phyloP scores from a whole-genome alignment of 2,888 invertebrate species.

The Drosophila emarginata region DNA sequence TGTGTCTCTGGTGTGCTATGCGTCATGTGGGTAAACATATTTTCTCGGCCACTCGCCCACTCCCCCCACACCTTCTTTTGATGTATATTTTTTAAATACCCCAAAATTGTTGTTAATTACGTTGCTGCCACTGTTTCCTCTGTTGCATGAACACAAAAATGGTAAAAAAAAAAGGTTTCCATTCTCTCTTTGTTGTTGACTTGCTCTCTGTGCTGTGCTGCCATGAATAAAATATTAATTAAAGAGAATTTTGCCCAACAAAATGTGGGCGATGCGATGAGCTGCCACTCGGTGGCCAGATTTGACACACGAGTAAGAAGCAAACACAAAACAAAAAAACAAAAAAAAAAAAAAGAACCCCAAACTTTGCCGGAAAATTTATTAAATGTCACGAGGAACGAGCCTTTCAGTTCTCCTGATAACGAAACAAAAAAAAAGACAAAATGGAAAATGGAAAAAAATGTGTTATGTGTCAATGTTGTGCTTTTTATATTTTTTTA shows the following conservation, averaged over 20 bases:
- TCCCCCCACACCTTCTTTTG: constrained; percentile 16
- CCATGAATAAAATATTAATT: constrained; percentile 72
- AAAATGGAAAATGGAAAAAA: not conserved
- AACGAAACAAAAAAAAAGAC: constrained; percentile 3
- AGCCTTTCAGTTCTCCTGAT: not conserved
- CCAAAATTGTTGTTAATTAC: constrained; percentile 69
- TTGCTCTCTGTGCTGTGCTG: constrained; percentile 3
- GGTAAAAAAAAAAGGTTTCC: constrained; percentile 23
- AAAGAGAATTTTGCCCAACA: constrained; percentile 56
- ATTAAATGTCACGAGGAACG: constrained; percentile 57
- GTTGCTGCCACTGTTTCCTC: constrained; percentile 36
- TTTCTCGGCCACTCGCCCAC: not conserved
- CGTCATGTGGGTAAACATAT: constrained; percentile 46
- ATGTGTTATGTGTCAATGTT: constrained; percentile 57
- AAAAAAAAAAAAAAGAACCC: not conserved
- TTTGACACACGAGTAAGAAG: constrained; percentile 31
- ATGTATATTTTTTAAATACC: constrained; percentile 55
- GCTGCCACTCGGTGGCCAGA: constrained; percentile 27
- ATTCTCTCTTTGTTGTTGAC: constrained; percentile 11
- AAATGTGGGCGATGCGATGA: constrained; percentile 20
- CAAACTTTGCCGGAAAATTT: constrained; percentile 61
- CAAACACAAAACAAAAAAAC: not conserved
- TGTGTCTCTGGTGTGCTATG: constrained; percentile 25
- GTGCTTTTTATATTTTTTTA: constrained; percentile 13
- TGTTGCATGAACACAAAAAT: not conserved